Conservation (phyloP, 2,113 vertebrate genomes). For the Pipa parva region DNA sequence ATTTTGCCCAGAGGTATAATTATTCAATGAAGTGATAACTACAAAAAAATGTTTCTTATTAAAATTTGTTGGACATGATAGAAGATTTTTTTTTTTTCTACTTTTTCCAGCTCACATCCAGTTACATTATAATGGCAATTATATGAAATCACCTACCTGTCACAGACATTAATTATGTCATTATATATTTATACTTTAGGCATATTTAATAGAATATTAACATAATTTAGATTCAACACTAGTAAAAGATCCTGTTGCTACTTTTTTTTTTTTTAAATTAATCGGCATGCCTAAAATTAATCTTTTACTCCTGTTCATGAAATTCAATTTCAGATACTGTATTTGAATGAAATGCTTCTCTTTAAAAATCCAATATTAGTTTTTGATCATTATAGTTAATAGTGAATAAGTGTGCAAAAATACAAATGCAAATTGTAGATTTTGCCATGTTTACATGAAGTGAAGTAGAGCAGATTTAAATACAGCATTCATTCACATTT, state of each 20-base stretch:
- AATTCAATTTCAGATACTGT: too few species aligned
- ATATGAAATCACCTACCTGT: neutral
- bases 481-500: too few species aligned
- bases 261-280: neutral
- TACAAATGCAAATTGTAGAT: too few species aligned
- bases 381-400: too few species aligned
- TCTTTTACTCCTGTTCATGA: too few species aligned
- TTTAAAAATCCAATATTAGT: too few species aligned
- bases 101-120: conserved; percentile 19
- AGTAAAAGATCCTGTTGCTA: neutral
- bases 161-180: conserved; percentile 1
- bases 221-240: conserved; percentile 1
- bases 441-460: too few species aligned
- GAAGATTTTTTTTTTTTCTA: conserved; percentile 48
- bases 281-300: neutral
- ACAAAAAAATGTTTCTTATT: conserved; percentile 88
- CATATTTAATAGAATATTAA: conserved; percentile 1
- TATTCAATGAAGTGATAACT: conserved; percentile 86
- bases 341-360: too few species aligned
- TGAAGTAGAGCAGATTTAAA: too few species aligned
- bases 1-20: conserved; percentile 78
- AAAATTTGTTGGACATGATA: conserved; percentile 77
- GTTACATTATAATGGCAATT: conserved; percentile 23
- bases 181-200: neutral
- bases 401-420: too few species aligned